Conservation (phyloP, 1,140 invertebrate species). For the Aphis craccivora region DNA sequence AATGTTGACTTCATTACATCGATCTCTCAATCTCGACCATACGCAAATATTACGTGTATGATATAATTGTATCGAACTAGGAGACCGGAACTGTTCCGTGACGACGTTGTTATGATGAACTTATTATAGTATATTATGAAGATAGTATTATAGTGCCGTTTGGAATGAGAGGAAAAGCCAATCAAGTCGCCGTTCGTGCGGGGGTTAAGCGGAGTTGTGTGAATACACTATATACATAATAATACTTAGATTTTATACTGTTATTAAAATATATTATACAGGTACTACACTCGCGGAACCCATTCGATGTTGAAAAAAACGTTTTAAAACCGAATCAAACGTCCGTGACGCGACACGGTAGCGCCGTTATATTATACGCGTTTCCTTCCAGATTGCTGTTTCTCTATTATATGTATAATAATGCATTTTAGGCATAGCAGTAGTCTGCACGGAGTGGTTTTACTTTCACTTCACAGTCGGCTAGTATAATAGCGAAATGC, state of each 20-base stretch:
- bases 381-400: background rate
- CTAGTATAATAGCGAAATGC: background rate
- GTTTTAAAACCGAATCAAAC: slow-evolving; percentile 24
- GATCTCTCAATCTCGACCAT: background rate
- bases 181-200: background rate
- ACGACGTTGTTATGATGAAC: background rate
- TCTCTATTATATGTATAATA: background rate
- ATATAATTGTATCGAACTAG: background rate
- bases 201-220: background rate
- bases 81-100: background rate
- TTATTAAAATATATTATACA: background rate
- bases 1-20: background rate
- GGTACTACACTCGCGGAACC: background rate
- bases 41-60: too few relatives aligned
- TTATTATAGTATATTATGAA: background rate
- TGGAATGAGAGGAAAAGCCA: background rate
- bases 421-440: background rate
- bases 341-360: slow-evolving; percentile 29
- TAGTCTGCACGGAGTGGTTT: background rate
- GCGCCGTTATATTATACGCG: slow-evolving; percentile 14
- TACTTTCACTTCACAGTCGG: background rate
- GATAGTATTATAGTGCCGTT: background rate
- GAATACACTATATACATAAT: background rate
- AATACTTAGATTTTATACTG: background rate
- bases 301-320: background rate